A percentile compares a stretch with the other conserved stretches of the same genome.
Evolutionary conservation across 1,140 invertebrate genomes (phyloP).

Genomic region (Pentalonia nigronervosa): DNA sequence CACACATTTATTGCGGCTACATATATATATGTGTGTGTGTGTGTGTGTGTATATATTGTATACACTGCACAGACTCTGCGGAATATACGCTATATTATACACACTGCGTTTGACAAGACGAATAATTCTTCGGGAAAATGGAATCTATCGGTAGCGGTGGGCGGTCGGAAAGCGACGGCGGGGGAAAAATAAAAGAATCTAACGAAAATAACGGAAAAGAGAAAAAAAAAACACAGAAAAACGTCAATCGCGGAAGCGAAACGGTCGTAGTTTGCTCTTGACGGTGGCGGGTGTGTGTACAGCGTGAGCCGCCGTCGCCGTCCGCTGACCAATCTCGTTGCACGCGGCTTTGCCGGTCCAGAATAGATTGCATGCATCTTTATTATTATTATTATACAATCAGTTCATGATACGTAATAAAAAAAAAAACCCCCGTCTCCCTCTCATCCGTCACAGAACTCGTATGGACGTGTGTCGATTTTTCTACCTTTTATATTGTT

Average conservation of each 20-base stretch:
- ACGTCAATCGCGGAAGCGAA: constrained; percentile 14
- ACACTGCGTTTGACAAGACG: constrained; percentile 17
- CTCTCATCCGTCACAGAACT: neutral
- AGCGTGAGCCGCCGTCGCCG: neutral
- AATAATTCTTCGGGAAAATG: constrained; percentile 8
- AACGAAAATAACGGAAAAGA: neutral
- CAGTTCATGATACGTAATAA: neutral
- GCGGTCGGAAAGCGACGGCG: neutral
- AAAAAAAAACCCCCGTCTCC: neutral
- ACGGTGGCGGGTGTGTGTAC: neutral
- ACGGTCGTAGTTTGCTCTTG: neutral
- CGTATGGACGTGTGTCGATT: neutral
- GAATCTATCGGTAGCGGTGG: neutral
- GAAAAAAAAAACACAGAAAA: neutral
- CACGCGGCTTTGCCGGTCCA: neutral
- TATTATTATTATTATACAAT: neutral
- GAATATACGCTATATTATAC: neutral
- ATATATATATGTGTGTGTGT: neutral
- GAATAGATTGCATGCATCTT: neutral
- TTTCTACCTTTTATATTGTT: neutral
- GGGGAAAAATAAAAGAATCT: neutral
- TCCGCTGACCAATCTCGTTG: neutral
- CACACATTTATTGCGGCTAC: no score
- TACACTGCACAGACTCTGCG: neutral
- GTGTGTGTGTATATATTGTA: neutral